Percentiles rank a stretch among this genome's conserved stretches.
These are phyloP conservation scores for Palythoa grandis DNA, from an alignment of 92 coral and sea anemone species.

Conservation along the genomic window DNA sequence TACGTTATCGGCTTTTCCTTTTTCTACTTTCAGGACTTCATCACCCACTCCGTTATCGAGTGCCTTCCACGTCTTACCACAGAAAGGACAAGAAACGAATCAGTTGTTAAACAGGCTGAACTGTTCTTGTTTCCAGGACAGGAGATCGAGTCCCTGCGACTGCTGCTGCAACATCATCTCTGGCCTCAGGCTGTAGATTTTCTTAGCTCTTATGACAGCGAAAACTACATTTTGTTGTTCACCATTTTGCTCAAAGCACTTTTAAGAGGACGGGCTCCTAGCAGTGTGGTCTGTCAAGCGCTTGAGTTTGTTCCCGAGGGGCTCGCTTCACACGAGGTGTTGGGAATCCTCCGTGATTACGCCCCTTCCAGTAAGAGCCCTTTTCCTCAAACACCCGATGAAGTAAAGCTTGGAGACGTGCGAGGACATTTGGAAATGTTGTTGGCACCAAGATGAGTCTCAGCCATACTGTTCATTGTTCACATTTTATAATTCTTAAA, in stretches of 20 bases:
- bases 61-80: constrained; percentile 80
- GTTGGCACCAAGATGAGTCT: constrained; percentile 21
- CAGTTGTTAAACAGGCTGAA: constrained; percentile 71
- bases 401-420: constrained; percentile 64
- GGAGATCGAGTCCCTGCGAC: constrained; percentile 82
- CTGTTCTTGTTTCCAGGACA: constrained; percentile 82
- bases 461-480: background rate
- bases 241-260: constrained; percentile 74
- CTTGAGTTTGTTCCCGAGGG: constrained; percentile 68
- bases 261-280: constrained; percentile 60
- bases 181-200: constrained; percentile 88
- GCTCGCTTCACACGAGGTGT: constrained; percentile 65
- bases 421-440: constrained; percentile 62
- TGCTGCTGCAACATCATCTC: constrained; percentile 73
- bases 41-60: constrained; percentile 80
- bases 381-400: constrained; percentile 47
- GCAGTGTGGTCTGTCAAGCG: constrained; percentile 62
- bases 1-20: background rate
- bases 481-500: background rate
- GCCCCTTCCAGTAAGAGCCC: constrained; percentile 57
- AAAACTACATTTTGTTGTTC: constrained; percentile 51
- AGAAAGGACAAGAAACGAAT: constrained; percentile 56
- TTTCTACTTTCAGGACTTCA: constrained; percentile 61
- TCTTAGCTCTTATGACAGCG: constrained; percentile 57
- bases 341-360: constrained; percentile 58